Percentiles rank a stretch among this genome's conserved stretches.
phyloP scores from a whole-genome alignment of 2,113 vertebrate species.

The Cyanoramphus novaezelandiae region DNA sequence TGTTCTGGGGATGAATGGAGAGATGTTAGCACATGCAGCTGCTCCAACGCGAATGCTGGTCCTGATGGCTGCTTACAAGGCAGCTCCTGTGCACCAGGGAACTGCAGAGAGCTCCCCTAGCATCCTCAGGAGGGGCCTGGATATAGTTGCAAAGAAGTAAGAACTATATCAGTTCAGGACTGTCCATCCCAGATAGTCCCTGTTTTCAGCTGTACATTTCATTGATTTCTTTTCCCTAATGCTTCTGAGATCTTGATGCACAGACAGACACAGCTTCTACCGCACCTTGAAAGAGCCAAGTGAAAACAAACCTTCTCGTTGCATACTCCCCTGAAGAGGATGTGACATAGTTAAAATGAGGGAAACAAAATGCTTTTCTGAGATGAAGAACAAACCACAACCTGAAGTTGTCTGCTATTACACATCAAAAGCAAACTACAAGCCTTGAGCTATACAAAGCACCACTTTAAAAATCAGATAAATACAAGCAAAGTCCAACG shows the following conservation, averaged over 20 bases:
- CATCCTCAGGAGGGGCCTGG: rapidly evolving
- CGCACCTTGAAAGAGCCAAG: neutral
- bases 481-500: neutral
- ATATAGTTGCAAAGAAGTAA: neutral
- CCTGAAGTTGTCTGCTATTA: neutral
- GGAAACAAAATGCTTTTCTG: neutral
- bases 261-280: neutral
- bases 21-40: rapidly evolving
- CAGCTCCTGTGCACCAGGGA: neutral
- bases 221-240: neutral
- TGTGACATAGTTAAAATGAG: neutral
- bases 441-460: neutral
- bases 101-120: neutral
- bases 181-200: neutral
- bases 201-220: neutral
- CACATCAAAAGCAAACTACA: neutral
- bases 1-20: neutral
- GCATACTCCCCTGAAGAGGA: neutral
- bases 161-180: neutral
- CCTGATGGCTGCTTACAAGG: rapidly evolving
- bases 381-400: neutral
- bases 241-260: neutral
- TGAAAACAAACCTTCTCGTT: neutral
- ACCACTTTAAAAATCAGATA: neutral
- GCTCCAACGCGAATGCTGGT: rapidly evolving